These are phyloP conservation scores for Bugulina stolonifera DNA, from an alignment of 2,888 invertebrate genomes.

Conservation along the genomic window DNA sequence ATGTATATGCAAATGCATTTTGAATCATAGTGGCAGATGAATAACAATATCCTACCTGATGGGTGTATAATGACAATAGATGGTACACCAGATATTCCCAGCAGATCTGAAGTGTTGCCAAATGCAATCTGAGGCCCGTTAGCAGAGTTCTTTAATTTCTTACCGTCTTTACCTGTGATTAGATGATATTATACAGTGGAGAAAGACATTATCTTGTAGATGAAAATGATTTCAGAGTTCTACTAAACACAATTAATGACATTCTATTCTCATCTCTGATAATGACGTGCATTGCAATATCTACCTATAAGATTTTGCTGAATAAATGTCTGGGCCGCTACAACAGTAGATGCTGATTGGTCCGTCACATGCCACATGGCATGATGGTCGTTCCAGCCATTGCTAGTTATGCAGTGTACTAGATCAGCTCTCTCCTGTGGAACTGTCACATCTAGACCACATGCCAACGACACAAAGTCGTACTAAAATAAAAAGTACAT, in stretches of 20 bases:
- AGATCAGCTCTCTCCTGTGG: slow-evolving; percentile 40
- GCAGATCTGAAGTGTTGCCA: slow-evolving; percentile 43
- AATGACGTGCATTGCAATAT: too few species aligned
- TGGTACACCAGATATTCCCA: slow-evolving; percentile 50
- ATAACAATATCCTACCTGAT: slow-evolving; percentile 40
- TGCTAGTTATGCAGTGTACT: slow-evolving; percentile 43
- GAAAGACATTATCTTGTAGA: too few species aligned
- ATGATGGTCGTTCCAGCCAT: slow-evolving; percentile 46
- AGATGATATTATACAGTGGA: too few species aligned
- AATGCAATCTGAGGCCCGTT: slow-evolving; percentile 9
- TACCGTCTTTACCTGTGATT: not conserved
- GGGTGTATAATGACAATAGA: slow-evolving; percentile 49
- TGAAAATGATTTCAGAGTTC: too few species aligned
- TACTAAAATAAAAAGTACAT: slow-evolving; percentile 37
- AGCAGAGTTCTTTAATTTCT: not conserved
- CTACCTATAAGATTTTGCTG: slow-evolving; percentile 26
- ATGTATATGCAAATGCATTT: too few species aligned
- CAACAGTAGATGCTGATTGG: slow-evolving; percentile 39
- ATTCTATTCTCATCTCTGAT: too few species aligned
- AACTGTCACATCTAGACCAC: slow-evolving; percentile 35
- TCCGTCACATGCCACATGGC: slow-evolving; percentile 46
- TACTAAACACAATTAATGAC: too few species aligned
- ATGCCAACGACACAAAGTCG: slow-evolving; percentile 46
- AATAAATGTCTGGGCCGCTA: slow-evolving; percentile 37
- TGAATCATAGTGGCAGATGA: too few species aligned